Evolutionary conservation across 2,888 invertebrate species (phyloP).

Genomic region (Parnassius smintheus): DNA sequence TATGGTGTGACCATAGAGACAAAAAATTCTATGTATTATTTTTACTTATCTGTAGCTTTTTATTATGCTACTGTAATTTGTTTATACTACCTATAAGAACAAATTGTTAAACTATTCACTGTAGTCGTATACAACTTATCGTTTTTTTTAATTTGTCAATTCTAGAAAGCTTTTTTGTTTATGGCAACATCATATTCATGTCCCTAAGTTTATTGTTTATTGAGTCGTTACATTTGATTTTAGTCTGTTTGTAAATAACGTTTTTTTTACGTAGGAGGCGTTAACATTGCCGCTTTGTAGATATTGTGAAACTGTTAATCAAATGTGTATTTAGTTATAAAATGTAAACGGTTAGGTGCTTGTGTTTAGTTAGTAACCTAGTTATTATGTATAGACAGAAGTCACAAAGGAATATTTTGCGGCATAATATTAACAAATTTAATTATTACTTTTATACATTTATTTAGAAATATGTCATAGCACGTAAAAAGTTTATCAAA

Average conservation of each 20-base stretch:
- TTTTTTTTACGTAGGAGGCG: conserved; percentile 25
- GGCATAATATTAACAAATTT: too few relatives aligned
- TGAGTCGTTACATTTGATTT: conserved; percentile 9
- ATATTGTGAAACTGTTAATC: conserved; percentile 8
- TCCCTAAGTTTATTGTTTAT: background rate
- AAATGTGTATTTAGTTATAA: background rate
- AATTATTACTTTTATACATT: too few relatives aligned
- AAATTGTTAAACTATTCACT: too few relatives aligned
- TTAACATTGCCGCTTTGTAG: conserved; percentile 31
- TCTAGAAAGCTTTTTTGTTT: background rate
- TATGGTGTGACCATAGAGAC: background rate
- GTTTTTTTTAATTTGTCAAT: background rate
- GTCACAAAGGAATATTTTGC: too few relatives aligned
- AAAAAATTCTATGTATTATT: background rate
- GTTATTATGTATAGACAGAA: too few relatives aligned
- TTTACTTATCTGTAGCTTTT: too few relatives aligned
- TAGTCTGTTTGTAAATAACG: conserved; percentile 45
- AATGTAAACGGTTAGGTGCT: background rate
- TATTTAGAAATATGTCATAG: too few relatives aligned
- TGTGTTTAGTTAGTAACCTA: background rate
- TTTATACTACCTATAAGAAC: too few relatives aligned
- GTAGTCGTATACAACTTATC: too few relatives aligned
- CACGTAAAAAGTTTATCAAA: too few relatives aligned
- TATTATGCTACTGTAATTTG: too few relatives aligned
- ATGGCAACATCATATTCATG: conserved; percentile 5